Base-by-base conservation (phyloP, 2,113 vertebrate species). In the Anolis carolinensis region DNA sequence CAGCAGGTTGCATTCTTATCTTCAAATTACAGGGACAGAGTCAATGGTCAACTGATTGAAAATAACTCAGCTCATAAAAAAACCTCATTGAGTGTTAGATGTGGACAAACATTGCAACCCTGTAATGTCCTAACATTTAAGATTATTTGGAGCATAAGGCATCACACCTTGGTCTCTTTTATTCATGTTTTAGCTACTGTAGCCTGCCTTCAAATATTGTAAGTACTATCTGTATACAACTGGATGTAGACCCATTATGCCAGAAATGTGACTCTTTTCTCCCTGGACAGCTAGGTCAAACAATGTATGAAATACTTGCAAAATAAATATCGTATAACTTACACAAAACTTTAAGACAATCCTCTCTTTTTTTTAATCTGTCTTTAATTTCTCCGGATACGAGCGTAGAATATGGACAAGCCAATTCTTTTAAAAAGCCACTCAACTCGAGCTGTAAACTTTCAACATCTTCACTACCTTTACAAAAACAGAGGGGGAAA, bases 351-450 rank as follows among this genome's bases (percentile, higher is more conserved):
- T 98, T 98, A 86, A 99, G 96, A 91, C 97, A 97, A 90, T 98
- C 97, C 83, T 96, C 96, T 16, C 97, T 96, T 52, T 92, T 97
- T 88, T 87, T 95, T 75, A 96, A 92, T 16, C 95, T 93, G 65
- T 97, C 97, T 74, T 96, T 97, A 82, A 98, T 93, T 74, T 98
- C 96, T 91, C 97, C 97, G 18, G 97, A 96, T 20, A 96, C 21
- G 2, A 97, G 93, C 0, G 95, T 93, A 2, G 96, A 92, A 92
- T 97, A 97, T 0, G 98, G 99, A 92, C 98, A 99, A 73, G 95
- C 93, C 94, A 99, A 92, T 96, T 99, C 98, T 94, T 97, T 98
- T 92, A 99, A 94, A 93, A 99, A 96, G 21, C 97, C 97, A 88
- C 97, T 98, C 84, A 99, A 94, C 89, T 99, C 97, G 82, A 98